Conservation (phyloP, 2,113 vertebrate species). For the Trachemys scripta region DNA sequence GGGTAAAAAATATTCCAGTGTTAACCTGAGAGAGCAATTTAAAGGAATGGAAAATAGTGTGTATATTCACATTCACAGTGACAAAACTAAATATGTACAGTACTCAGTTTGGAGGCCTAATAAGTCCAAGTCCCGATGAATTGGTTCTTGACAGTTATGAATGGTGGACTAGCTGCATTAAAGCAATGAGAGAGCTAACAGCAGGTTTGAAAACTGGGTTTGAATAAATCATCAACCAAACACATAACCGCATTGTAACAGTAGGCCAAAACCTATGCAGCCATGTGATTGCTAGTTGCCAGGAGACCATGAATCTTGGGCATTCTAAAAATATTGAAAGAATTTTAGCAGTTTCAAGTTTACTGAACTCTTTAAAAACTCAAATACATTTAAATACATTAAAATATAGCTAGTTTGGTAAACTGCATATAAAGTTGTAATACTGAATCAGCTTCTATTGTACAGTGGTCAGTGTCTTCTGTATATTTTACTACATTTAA, state of each 20-base stretch:
- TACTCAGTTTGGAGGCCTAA: slow-evolving; percentile 77
- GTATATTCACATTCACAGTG: slow-evolving; percentile 52
- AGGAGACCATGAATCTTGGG: slow-evolving; percentile 71
- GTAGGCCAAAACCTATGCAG: slow-evolving; percentile 72
- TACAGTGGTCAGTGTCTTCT: slow-evolving; percentile 59
- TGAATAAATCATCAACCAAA: slow-evolving; percentile 87
- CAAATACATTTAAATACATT: slow-evolving; percentile 69
- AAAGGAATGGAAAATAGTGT: slow-evolving; percentile 25
- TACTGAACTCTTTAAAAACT: slow-evolving; percentile 72
- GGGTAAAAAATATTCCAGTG: slow-evolving; percentile 46
- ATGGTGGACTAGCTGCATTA: slow-evolving; percentile 84
- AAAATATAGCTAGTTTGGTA: slow-evolving; percentile 65
- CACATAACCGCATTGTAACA: slow-evolving; percentile 65
- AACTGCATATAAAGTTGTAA: slow-evolving; percentile 64
- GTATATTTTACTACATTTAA: slow-evolving; percentile 43
- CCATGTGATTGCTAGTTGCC: slow-evolving; percentile 81
- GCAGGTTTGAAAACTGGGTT: slow-evolving; percentile 78
- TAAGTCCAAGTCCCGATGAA: slow-evolving; percentile 82
- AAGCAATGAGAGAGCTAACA: slow-evolving; percentile 81
- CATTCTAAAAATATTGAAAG: slow-evolving; percentile 78
- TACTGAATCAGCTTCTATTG: slow-evolving; percentile 47
- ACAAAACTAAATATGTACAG: slow-evolving; percentile 51
- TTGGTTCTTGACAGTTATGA: slow-evolving; percentile 89
- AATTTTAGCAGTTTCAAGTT: slow-evolving; percentile 74
- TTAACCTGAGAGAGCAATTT: slow-evolving; percentile 42